phyloP scores from a whole-genome alignment of 2,888 invertebrate species.

The Sinotaia quadrata region DNA sequence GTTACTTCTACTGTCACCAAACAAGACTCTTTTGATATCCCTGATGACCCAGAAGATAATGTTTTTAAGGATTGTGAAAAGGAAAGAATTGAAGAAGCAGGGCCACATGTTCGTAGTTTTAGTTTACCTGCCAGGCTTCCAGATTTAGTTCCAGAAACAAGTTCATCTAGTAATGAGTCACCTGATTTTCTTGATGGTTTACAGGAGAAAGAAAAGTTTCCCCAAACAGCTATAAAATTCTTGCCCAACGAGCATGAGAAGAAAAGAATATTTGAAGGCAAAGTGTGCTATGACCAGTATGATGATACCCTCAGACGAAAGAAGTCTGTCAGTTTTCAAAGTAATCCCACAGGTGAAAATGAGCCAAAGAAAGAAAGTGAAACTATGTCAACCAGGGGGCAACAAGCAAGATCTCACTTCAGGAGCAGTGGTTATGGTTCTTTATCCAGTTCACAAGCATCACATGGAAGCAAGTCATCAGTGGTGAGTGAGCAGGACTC shows the following conservation, averaged over 20 bases:
- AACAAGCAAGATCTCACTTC: constrained; percentile 16
- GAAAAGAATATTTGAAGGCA: constrained; percentile 28
- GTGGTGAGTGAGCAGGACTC: constrained; percentile 10
- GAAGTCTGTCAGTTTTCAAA: constrained; percentile 29
- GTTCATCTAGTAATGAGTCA: background rate
- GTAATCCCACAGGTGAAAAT: background rate
- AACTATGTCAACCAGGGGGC: too few relatives aligned
- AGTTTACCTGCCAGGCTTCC: constrained; percentile 25
- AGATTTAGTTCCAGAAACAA: constrained; percentile 14
- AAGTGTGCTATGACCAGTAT: constrained; percentile 1
- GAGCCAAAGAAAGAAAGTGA: too few relatives aligned
- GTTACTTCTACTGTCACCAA: background rate
- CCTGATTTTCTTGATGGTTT: constrained; percentile 18
- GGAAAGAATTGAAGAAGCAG: background rate
- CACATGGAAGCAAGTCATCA: constrained; percentile 10
- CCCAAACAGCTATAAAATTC: background rate
- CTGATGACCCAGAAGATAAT: constrained; percentile 23
- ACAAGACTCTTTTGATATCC: constrained; percentile 20
- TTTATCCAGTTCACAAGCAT: constrained; percentile 12
- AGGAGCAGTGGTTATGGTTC: constrained; percentile 31
- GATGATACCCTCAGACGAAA: background rate
- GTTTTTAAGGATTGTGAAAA: constrained; percentile 9
- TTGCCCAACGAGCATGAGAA: background rate
- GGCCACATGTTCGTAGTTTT: constrained; percentile 2
- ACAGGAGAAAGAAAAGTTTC: background rate